Percentiles rank a stretch among this genome's conserved stretches.
Conservation (phyloP, 2,888 invertebrate species). For the Eupithecia subfuscata region DNA sequence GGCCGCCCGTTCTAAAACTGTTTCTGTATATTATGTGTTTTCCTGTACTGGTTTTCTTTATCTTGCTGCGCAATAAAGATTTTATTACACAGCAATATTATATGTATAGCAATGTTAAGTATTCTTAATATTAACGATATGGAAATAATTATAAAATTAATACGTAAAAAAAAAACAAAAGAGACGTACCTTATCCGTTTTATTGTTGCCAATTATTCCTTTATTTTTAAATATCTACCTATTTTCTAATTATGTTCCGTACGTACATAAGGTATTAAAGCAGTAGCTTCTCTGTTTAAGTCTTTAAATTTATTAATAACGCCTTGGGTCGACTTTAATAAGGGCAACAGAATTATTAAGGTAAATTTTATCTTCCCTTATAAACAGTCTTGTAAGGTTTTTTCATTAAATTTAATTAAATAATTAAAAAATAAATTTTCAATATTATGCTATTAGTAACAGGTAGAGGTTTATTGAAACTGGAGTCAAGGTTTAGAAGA, state of each 20-base stretch:
- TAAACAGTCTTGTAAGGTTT: neutral
- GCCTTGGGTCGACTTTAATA: slow-evolving; percentile 1
- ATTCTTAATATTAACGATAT: no score
- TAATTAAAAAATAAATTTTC: no score
- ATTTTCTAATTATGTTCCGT: neutral
- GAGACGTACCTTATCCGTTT: no score
- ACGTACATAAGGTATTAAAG: neutral
- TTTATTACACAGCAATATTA: no score
- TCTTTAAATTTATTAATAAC: neutral
- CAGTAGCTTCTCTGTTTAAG: neutral
- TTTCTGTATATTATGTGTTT: no score
- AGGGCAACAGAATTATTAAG: neutral
- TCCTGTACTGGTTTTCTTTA: no score
- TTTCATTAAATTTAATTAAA: no score
- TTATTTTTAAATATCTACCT: neutral
- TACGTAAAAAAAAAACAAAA: no score
- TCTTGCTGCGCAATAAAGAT: no score
- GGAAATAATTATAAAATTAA: no score
- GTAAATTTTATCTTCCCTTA: slow-evolving; percentile 1
- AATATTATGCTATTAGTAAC: neutral
- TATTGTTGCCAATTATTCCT: neutral
- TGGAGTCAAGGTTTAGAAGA: neutral
- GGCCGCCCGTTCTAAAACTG: no score
- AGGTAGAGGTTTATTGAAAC: neutral
- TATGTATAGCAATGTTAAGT: no score